Evolutionary conservation across 2,797 vertebrate genomes (phyloP), one percentile per base, ranked within the genome.

Genomic region (Syncerus caffer): DNA sequence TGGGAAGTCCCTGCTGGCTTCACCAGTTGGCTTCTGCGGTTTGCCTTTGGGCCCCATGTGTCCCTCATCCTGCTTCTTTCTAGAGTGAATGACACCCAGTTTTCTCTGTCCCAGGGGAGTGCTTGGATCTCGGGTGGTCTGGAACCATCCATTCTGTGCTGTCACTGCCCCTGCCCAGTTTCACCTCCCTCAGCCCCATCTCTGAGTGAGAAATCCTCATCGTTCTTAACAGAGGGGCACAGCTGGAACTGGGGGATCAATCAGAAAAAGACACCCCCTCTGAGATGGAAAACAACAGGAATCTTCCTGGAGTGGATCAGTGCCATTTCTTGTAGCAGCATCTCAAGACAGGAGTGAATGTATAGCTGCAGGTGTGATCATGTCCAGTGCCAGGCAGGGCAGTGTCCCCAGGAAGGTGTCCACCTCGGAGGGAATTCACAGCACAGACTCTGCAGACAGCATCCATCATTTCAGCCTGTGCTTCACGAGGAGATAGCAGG

Each of bases 141-240:
- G 93, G 82, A 94, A 84, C 11, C 47, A 90, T 74, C 29, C 14
- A 96, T 95, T 85, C 31, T 67, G 7, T 82, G 34, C n/a, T 89
- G 17, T 89, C 45, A 12, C 13, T 64, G n/a, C 7, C 21, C 29
- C 34, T 93, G 6, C 25, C 25, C n/a, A 64, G 16, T 96, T 90
- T 93, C 19, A 34, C 82, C 34, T 82, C 25, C 83, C 17, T 21
- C 45, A 82, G 57, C 14, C 31, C 34, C 23, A 12, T 1, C 17
- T 91, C 42, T 82, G 60, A 64, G 53, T 64, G 92, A 8, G 25
- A 67, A 82, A 31, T 31, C 13, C 21, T 94, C 53, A 29, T n/a
- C 67, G 7, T 71, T 82, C 23, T 76, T 45, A 89, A 47, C 25
- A 95, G 16, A 80, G 12, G 38, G 17, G 6, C 53, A 83, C 42